Evolutionary conservation across 2,113 vertebrate genomes (phyloP).

Genomic region (Blennius ocellaris): DNA sequence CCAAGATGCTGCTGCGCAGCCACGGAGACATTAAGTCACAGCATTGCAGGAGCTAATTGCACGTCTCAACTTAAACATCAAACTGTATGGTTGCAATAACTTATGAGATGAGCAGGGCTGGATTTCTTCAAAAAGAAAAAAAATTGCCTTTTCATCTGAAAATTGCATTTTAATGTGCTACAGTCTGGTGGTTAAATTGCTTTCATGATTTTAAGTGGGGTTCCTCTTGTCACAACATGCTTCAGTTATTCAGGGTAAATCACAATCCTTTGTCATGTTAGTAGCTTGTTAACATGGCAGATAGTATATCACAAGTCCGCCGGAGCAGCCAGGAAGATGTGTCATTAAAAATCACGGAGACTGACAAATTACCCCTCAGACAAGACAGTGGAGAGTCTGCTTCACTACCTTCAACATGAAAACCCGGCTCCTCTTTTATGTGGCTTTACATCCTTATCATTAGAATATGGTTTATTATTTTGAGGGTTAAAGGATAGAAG

Average conservation of each 20-base stretch:
- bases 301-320: slow-evolving; percentile 62
- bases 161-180: slow-evolving; percentile 29
- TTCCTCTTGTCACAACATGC: slow-evolving; percentile 44
- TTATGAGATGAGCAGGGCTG: neutral
- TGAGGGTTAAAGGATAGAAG: slow-evolving; percentile 14
- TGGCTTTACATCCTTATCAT: slow-evolving; percentile 71
- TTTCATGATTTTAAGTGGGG: slow-evolving; percentile 50
- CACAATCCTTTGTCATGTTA: slow-evolving; percentile 49
- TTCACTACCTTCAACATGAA: slow-evolving; percentile 31
- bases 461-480: slow-evolving; percentile 50
- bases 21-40: slow-evolving; percentile 51
- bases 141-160: slow-evolving; percentile 5
- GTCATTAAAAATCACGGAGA: slow-evolving; percentile 63
- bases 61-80: slow-evolving; percentile 46
- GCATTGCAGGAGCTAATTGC: slow-evolving; percentile 49
- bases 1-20: slow-evolving; percentile 48
- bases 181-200: slow-evolving; percentile 31
- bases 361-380: slow-evolving; percentile 62
- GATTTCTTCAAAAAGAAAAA: no score
- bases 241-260: slow-evolving; percentile 20
- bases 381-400: slow-evolving; percentile 45
- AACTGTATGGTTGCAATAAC: slow-evolving; percentile 21
- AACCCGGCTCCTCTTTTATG: slow-evolving; percentile 45
- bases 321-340: slow-evolving; percentile 41
- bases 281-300: slow-evolving; percentile 70